Evolutionary conservation across 2,797 vertebrate genomes (phyloP).

Genomic region (Mycteria americana): DNA sequence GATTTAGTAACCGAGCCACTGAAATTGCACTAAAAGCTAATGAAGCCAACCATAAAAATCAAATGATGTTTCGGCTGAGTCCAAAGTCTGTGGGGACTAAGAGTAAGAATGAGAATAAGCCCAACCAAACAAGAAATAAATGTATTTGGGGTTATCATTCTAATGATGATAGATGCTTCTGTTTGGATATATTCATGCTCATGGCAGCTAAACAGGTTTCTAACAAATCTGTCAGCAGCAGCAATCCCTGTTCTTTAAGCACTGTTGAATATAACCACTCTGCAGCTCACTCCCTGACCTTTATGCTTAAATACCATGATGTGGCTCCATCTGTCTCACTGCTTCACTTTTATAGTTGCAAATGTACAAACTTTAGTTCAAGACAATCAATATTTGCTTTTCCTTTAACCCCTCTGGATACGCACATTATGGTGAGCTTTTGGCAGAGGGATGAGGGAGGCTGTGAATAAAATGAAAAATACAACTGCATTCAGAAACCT

Average conservation of each 20-base stretch:
- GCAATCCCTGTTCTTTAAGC: conserved; percentile 18
- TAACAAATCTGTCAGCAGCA: conserved; percentile 17
- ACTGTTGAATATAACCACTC: conserved; percentile 34
- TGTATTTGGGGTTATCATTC: not conserved
- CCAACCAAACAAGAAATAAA: not conserved
- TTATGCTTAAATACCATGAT: conserved; percentile 36
- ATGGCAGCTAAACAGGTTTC: not conserved
- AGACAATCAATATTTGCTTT: conserved; percentile 67
- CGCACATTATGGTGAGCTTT: not conserved
- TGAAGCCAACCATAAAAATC: conserved; percentile 45
- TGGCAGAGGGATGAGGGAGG: not conserved
- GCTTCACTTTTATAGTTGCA: not conserved
- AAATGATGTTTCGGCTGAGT: conserved; percentile 3
- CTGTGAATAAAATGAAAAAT: conserved; percentile 16
- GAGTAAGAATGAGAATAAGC: not conserved
- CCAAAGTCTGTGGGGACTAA: conserved; percentile 15
- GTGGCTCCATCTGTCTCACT: conserved; percentile 61
- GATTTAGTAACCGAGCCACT: conserved; percentile 44
- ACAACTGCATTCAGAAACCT: not conserved
- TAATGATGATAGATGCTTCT: conserved; percentile 9
- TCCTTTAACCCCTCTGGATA: conserved; percentile 22
- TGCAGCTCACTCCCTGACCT: conserved; percentile 45
- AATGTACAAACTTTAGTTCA: not conserved
- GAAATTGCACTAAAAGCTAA: conserved; percentile 38
- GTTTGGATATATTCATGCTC: not conserved